Evolutionary conservation across 2,888 invertebrate genomes (phyloP).

Genomic region (Omphaloscelis lunosa): DNA sequence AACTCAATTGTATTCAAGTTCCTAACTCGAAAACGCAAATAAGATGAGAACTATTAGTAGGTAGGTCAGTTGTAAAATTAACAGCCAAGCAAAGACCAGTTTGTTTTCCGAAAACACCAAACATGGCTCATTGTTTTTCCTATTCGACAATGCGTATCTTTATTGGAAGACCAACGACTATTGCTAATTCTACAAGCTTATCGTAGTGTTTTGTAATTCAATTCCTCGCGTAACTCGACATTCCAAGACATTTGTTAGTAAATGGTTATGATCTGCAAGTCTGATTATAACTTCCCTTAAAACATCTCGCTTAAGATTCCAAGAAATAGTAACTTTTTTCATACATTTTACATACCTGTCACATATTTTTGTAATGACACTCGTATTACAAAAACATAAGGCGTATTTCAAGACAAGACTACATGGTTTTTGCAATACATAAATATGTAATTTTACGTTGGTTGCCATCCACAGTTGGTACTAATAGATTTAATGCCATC

Average conservation of each 20-base stretch:
- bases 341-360: conserved; percentile 43
- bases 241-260: conserved; percentile 59
- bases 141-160: conserved; percentile 63
- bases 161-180: conserved; percentile 46
- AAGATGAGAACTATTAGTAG: conserved; percentile 25
- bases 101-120: conserved; percentile 58
- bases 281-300: conserved; percentile 54
- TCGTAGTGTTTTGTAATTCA: conserved; percentile 51
- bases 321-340: conserved; percentile 33
- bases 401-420: conserved; percentile 37
- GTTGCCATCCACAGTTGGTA: conserved; percentile 4
- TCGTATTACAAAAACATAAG: conserved; percentile 31
- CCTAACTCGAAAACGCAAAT: not conserved
- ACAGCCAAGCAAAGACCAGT: conserved; percentile 30
- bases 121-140: conserved; percentile 58
- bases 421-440: conserved; percentile 49
- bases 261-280: conserved; percentile 61
- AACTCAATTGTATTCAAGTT: not conserved
- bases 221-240: conserved; percentile 42
- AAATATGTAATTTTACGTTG: conserved; percentile 49
- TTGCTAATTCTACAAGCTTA: conserved; percentile 51
- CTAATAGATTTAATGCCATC: conserved; percentile 19
- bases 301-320: conserved; percentile 50
- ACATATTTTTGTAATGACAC: conserved; percentile 56
- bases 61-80: conserved; percentile 14